phyloP scores from a whole-genome alignment of 1,140 invertebrate genomes.

The Batillaria attramentaria region DNA sequence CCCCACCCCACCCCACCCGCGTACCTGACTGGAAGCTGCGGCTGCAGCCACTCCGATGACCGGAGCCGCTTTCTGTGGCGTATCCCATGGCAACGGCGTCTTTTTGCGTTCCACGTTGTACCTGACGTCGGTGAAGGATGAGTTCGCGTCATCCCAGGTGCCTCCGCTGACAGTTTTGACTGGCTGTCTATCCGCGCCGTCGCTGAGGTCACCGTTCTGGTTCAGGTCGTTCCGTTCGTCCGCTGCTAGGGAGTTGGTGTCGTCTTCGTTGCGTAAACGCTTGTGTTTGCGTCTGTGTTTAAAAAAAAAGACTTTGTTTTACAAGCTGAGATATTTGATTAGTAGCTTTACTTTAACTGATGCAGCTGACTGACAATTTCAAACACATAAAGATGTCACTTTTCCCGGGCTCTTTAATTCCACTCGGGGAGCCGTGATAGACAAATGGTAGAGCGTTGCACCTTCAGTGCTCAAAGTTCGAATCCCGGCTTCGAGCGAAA shows the following conservation, averaged over 20 bases:
- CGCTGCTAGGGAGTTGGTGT: background rate
- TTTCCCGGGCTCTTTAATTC: too few species aligned
- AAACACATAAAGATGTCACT: too few species aligned
- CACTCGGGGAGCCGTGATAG: too few species aligned
- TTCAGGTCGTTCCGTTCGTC: slow-evolving; percentile 25
- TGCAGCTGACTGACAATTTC: too few species aligned
- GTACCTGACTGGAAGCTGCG: too few species aligned
- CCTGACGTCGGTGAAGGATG: background rate
- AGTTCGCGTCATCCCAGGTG: background rate
- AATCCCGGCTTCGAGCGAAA: too few species aligned
- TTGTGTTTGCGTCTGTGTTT: slow-evolving; percentile 33
- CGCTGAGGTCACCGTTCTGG: background rate
- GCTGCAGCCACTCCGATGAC: background rate
- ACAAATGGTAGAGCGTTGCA: too few species aligned
- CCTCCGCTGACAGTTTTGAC: background rate
- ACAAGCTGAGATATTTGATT: too few species aligned
- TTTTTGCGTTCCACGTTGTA: slow-evolving; percentile 23
- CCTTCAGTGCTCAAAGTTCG: too few species aligned
- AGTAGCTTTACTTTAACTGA: too few species aligned
- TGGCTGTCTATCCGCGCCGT: background rate
- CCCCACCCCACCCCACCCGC: background rate
- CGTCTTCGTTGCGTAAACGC: slow-evolving; percentile 12
- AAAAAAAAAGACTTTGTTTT: background rate
- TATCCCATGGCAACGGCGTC: slow-evolving; percentile 12
- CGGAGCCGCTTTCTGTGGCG: background rate